phyloP scores from a whole-genome alignment of 1,140 invertebrate genomes.

The Drosophila nigrodunni region DNA sequence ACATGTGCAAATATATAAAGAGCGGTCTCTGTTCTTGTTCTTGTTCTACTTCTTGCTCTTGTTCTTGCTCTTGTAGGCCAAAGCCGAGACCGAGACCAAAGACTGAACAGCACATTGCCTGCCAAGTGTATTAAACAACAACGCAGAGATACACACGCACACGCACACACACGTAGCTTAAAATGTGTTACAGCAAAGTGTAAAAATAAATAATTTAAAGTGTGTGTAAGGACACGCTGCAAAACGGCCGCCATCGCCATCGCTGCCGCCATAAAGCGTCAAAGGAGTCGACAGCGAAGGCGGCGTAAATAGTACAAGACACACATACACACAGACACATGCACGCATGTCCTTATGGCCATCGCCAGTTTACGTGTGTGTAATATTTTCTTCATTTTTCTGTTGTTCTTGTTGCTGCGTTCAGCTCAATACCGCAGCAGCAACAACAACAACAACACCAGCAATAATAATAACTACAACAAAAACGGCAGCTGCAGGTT shows the following conservation, averaged over 20 bases:
- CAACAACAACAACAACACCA: conserved; percentile 45
- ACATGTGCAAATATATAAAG: conserved; percentile 71
- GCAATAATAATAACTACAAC: conserved; percentile 48
- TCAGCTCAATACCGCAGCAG: conserved; percentile 72
- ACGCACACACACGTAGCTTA: conserved; percentile 38
- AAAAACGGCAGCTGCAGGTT: conserved; percentile 69
- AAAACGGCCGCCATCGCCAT: conserved; percentile 52
- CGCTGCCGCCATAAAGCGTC: conserved; percentile 69
- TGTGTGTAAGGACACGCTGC: conserved; percentile 81
- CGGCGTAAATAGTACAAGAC: conserved; percentile 64
- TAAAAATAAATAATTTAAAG: conserved; percentile 83
- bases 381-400: conserved; percentile 51
- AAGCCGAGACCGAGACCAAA: conserved; percentile 23
- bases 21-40: conserved; percentile 51
- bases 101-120: conserved; percentile 33
- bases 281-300: conserved; percentile 48
- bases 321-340: conserved; percentile 32
- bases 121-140: conserved; percentile 55
- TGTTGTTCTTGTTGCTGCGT: conserved; percentile 28
- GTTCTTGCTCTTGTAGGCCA: conserved; percentile 41
- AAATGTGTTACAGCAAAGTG: conserved; percentile 81
- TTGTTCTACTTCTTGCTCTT: conserved; percentile 34
- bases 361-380: conserved; percentile 42
- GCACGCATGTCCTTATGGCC: conserved; percentile 41
- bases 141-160: conserved; percentile 14